Base-by-base conservation (phyloP, 2,797 vertebrate species). In the Rhabdophis nuchalis region DNA sequence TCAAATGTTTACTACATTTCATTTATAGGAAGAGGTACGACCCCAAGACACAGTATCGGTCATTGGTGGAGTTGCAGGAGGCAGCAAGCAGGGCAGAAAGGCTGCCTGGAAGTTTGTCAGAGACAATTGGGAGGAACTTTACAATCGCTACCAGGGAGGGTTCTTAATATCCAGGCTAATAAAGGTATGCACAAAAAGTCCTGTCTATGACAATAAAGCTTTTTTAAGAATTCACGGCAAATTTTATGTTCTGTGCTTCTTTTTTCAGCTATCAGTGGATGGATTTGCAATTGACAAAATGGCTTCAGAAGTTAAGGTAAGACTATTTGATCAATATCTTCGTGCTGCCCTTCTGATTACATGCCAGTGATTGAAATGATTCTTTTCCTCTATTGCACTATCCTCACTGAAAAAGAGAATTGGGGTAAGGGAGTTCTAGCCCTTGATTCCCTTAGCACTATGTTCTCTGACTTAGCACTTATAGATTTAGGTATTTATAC, bases 21-120 rank as follows among this genome's bases (percentile, higher is more conserved):
- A 0, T 90, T 89, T 82, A 13, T 97, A 99, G 99, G 99, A 99
- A 97, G 99, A 99, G 88, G 99, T 99, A 92, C 99, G 99, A 97
- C 99, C 99, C n/a, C 99, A 99, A 97, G 99, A 99, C 97, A 99
- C 99, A 0, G 99, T 99, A 56, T 99, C 98, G 0, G 99, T 99
- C 61, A 99, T 99, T 0, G 99, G 99, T 0, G 99, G 99, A 25
- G 99, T 99, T 29, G 99, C 99, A 11, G 98, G 98, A 94, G 98
- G 99, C 97, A 99, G 99, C 97, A 99, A 98, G 94, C 98, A 99
- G 56, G 99, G 99, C 23, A 98, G 99, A 92, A 99, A 99, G 97
- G 98, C 99, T 82, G 99, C 99, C 68, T 99, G 99, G 99, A 99
- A 99, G 94, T 99, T 99, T 89, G 98, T 99, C 29, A 98, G 98